Percentiles rank a stretch among this genome's conserved stretches.
Evolutionary conservation across 1,140 invertebrate species (phyloP).

Genomic region (Drosophila nannoptera): DNA sequence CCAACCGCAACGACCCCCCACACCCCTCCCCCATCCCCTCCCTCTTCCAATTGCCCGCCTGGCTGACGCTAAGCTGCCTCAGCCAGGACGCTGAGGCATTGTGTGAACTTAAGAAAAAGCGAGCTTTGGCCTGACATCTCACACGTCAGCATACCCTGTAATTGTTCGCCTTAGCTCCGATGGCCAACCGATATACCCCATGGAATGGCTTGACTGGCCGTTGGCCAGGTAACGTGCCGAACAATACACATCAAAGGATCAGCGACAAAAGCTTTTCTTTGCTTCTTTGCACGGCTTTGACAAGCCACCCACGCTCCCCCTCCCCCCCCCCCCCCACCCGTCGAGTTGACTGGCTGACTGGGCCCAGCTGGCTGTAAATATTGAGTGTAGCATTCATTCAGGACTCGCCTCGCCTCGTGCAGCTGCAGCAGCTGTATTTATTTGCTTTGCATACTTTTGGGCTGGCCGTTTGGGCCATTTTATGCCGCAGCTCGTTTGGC

Average conservation of each 20-base stretch:
- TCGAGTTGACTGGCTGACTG: conserved; percentile 4
- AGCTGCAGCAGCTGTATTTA: background rate
- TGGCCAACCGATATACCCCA: too few relatives aligned
- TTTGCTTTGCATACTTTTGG: conserved; percentile 3
- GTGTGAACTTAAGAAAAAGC: conserved; percentile 10
- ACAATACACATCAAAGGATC: conserved; percentile 17
- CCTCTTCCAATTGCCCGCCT: background rate
- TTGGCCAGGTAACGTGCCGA: background rate
- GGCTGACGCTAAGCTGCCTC: conserved; percentile 9
- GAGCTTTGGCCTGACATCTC: background rate
- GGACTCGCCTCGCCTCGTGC: background rate
- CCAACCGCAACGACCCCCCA: background rate
- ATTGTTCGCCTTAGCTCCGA: background rate
- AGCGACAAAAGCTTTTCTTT: conserved; percentile 15
- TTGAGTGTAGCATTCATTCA: background rate
- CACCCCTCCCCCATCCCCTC: background rate
- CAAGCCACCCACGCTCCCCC: background rate
- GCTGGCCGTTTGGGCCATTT: background rate
- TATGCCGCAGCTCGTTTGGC: conserved; percentile 1
- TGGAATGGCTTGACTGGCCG: too few relatives aligned
- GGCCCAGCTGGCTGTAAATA: too few relatives aligned
- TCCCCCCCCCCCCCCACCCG: background rate
- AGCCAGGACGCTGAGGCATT: conserved; percentile 3
- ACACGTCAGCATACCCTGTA: background rate
- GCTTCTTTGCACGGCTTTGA: conserved; percentile 10